These are phyloP conservation scores for Dicranocentrus wangi DNA, from an alignment of 2,888 invertebrate genomes.

Conservation along the genomic window DNA sequence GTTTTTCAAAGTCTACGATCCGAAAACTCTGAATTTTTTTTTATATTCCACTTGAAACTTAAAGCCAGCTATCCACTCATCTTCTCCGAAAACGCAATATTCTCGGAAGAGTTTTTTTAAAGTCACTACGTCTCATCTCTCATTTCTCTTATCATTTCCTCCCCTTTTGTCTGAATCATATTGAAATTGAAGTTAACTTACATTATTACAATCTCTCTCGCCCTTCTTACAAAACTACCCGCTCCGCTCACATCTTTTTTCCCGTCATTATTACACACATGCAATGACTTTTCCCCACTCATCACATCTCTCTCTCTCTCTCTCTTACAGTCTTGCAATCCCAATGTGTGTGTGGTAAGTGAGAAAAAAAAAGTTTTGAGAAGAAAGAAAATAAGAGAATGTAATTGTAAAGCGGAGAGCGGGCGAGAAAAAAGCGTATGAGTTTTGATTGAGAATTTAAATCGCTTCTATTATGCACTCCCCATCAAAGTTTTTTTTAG, in stretches of 20 bases:
- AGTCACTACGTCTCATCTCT: slow-evolving; percentile 20
- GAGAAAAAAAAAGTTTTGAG: slow-evolving; percentile 8
- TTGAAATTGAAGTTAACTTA: slow-evolving; percentile 54
- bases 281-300: slow-evolving; percentile 27
- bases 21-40: too few relatives aligned
- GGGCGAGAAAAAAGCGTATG: slow-evolving; percentile 41
- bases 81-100: too few relatives aligned
- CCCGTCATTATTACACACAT: slow-evolving; percentile 37
- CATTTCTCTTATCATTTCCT: slow-evolving; percentile 44
- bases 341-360: slow-evolving; percentile 37
- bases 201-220: slow-evolving; percentile 7
- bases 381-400: slow-evolving; percentile 37
- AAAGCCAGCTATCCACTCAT: too few relatives aligned
- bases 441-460: slow-evolving; percentile 63
- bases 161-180: slow-evolving; percentile 40
- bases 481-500: slow-evolving; percentile 53
- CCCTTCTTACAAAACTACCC: background rate
- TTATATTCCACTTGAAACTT: too few relatives aligned
- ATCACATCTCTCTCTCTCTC: background rate
- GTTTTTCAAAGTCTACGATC: too few relatives aligned
- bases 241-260: background rate
- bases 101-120: background rate
- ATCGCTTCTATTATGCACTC: slow-evolving; percentile 58
- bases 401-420: slow-evolving; percentile 47
- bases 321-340: background rate